Evolutionary conservation across 2,797 vertebrate genomes (phyloP), one percentile per base, ranked within the genome.

Genomic region (Siniperca undulata): DNA sequence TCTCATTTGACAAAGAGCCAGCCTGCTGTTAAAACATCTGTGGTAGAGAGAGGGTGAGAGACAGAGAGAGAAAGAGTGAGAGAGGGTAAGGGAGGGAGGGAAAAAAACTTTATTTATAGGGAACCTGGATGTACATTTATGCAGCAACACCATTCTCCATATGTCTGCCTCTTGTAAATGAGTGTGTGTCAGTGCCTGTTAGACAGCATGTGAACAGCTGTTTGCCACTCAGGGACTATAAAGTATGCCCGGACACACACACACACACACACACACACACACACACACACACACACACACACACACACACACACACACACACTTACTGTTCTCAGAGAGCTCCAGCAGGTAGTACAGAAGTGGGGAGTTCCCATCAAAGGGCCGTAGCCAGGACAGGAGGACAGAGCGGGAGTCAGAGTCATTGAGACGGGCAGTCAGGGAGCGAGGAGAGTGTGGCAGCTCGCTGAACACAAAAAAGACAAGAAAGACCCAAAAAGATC

Each of bases 301-400:
- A 77, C 48, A 74, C n/a, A 73, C 22, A 65, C 46, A 70, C 22
- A 65, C 36, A 73, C 24, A 64, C 9, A 34, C 24, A 80, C 27
- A 97, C 97, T 90, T 94, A 99, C 98, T 99, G 96, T 99, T 99
- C 90, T 99, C 98, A 0, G 98, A 99, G 70, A 99, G 95, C 93
- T 99, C 98, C 48, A 99, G 96, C 62, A 97, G 94, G 86, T 99
- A 99, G 92, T 96, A 91, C 24, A 98, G 96, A 4, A 99, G 95
- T 0, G 97, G 98, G 80, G 98, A 99, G 95, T 99, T 99, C 52
- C 98, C 98, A 5, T 99, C 97, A 3, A 99, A 99, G 74, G 98
- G 97, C 0, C 97, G 96, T 4, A 99, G 96, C 98, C 98, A 99
- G 90, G 97, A 97, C 64, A 99, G 96, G 74, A 88, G 86, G 90